These are phyloP conservation scores for Etia nguti DNA, from an alignment of 2,113 vertebrate species.

Conservation along the genomic window DNA sequence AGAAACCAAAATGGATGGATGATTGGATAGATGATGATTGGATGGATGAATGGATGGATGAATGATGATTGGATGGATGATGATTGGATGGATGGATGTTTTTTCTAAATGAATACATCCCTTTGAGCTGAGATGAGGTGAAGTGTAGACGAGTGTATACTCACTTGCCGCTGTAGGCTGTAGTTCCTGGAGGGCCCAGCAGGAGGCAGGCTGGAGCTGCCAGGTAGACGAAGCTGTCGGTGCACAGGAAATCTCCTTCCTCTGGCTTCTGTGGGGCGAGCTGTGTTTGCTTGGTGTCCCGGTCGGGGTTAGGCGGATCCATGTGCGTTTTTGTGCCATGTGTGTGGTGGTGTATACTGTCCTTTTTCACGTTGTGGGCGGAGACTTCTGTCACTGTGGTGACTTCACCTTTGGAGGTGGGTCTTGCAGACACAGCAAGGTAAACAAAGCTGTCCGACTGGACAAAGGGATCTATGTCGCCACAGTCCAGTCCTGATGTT, in stretches of 20 bases:
- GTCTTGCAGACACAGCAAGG: conserved; percentile 70
- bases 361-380: neutral
- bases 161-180: conserved; percentile 62
- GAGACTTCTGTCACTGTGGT: neutral
- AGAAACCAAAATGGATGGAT: neutral
- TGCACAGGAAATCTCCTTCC: conserved; percentile 76
- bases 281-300: conserved; percentile 8
- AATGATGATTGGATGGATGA: fast-evolving
- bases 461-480: conserved; percentile 72
- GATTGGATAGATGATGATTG: neutral
- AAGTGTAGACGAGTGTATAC: neutral
- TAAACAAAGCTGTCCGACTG: conserved; percentile 77
- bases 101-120: neutral
- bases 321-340: neutral
- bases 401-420: conserved; percentile 15
- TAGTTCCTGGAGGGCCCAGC: conserved; percentile 61
- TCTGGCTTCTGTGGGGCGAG: conserved; percentile 53
- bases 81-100: fast-evolving
- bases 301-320: neutral
- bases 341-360: neutral
- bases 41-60: neutral
- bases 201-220: conserved; percentile 75
- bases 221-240: conserved; percentile 78
- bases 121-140: neutral
- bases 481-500: conserved; percentile 62